Evolutionary conservation across 2,888 invertebrate species (phyloP).

Genomic region (Drosophila greeni): DNA sequence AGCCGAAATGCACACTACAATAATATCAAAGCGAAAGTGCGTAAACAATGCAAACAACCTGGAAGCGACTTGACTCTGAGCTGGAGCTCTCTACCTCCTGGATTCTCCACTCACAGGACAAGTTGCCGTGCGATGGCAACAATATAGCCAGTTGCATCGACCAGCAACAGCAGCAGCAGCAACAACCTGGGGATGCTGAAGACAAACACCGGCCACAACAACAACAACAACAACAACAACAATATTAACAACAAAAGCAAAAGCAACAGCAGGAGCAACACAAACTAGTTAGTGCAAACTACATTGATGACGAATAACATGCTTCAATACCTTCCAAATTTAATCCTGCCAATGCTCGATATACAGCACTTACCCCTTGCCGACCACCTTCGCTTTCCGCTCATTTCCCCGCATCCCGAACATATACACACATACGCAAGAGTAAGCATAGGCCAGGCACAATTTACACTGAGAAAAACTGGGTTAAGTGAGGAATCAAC

Average conservation of each 20-base stretch:
- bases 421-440: constrained; percentile 26
- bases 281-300: constrained; percentile 69
- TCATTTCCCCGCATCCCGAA: constrained; percentile 14
- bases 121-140: constrained; percentile 16
- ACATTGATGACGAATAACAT: constrained; percentile 75
- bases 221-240: constrained; percentile 32
- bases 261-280: constrained; percentile 20
- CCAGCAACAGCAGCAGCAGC: constrained; percentile 36
- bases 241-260: constrained; percentile 21
- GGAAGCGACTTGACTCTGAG: constrained; percentile 43
- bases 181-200: constrained; percentile 17
- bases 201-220: constrained; percentile 19
- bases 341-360: constrained; percentile 67
- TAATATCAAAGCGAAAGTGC: constrained; percentile 77
- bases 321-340: constrained; percentile 75
- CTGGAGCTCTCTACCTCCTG: constrained; percentile 10
- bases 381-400: constrained; percentile 19
- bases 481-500: not conserved
- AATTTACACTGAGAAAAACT: constrained; percentile 24
- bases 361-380: constrained; percentile 21
- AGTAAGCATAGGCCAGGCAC: constrained; percentile 51
- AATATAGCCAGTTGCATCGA: constrained; percentile 30
- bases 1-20: constrained; percentile 58
- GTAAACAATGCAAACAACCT: constrained; percentile 74
- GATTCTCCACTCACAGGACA: constrained; percentile 21